Evolutionary conservation across 2,888 invertebrate species (phyloP), one percentile per base, ranked within the genome.

Genomic region (Poecilus cupreus): DNA sequence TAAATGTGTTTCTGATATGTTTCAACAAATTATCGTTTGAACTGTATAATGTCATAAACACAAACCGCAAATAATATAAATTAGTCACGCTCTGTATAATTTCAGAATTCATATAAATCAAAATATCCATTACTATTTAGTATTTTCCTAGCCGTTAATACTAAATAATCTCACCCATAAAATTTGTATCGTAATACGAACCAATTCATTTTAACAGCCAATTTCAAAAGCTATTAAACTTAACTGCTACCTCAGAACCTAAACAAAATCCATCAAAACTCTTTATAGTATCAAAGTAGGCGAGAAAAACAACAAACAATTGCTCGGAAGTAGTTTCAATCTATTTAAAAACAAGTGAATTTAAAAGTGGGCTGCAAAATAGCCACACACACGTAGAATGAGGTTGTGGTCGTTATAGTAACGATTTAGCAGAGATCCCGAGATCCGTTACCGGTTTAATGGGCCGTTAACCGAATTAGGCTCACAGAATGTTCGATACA

Each of bases 401-500:
- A 10, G 68, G 20, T 68, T 43, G 43, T 68, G 37, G 68, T 18
- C 18, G 64, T 64, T 32, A 68, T 39, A 20, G 20, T 11, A 6
- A 20, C 39, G 39, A 37, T 68, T 68, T 68, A 37, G 68, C 18
- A n/a, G 32, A 68, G 68, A 37, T 68, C 37, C 54, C 3, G 60
- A 32, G 68, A 39, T 39, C 37, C 18, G 68, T 68, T 39, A 68
- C 37, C 39, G 18, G 68, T 68, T 68, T 68, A 68, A 68, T 39
- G 39, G 68, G 37, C 18, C 11, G 68, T 68, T 68, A 68, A 68
- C 68, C 68, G 39, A 20, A 68, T 68, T 68, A 68, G 39, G 39
- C 18, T 16, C 20, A 22, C 39, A 68, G 11, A 54, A 54, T 60
- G 26, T 60, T 60, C 60, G 60, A 60, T 60, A 60, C 60, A 60